These are phyloP conservation scores for Diuraphis noxia DNA, from an alignment of 1,140 invertebrate species.

Conservation along the genomic window DNA sequence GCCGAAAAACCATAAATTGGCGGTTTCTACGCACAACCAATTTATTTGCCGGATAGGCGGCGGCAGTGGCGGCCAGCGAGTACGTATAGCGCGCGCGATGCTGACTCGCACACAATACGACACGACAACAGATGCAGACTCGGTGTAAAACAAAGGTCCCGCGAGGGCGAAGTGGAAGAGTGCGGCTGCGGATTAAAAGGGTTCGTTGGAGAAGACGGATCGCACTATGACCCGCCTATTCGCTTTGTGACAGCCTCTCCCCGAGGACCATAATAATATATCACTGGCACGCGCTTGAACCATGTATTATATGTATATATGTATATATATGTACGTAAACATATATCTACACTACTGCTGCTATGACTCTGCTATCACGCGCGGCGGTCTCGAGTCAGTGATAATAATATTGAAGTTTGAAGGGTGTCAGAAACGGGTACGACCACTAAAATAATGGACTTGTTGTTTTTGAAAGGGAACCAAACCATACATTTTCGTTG, in stretches of 20 bases:
- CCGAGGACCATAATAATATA: conserved; percentile 54
- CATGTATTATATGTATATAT: not conserved
- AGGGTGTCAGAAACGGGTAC: conserved; percentile 34
- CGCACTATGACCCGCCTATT: conserved; percentile 54
- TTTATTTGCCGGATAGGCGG: conserved; percentile 48
- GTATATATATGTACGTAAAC: not conserved
- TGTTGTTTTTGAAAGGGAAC: conserved; percentile 8
- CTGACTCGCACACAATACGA: conserved; percentile 45
- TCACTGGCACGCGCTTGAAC: conserved; percentile 51
- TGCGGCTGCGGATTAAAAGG: conserved; percentile 47
- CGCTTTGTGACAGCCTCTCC: conserved; percentile 54
- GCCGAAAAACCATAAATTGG: conserved; percentile 52
- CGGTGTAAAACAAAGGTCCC: conserved; percentile 52
- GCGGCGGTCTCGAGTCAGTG: conserved; percentile 14
- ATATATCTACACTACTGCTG: not conserved
- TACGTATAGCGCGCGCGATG: not conserved
- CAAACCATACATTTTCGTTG: not conserved
- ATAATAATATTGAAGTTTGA: conserved; percentile 51
- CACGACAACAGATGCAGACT: conserved; percentile 54
- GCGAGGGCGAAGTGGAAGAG: conserved; percentile 37
- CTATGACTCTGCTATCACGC: conserved; percentile 17
- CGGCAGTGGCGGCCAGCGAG: not conserved
- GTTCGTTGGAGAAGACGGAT: conserved; percentile 50
- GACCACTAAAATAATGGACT: conserved; percentile 34
- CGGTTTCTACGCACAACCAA: conserved; percentile 46